Conservation (phyloP, 1,140 invertebrate genomes). For the Drosophila setifemur region DNA sequence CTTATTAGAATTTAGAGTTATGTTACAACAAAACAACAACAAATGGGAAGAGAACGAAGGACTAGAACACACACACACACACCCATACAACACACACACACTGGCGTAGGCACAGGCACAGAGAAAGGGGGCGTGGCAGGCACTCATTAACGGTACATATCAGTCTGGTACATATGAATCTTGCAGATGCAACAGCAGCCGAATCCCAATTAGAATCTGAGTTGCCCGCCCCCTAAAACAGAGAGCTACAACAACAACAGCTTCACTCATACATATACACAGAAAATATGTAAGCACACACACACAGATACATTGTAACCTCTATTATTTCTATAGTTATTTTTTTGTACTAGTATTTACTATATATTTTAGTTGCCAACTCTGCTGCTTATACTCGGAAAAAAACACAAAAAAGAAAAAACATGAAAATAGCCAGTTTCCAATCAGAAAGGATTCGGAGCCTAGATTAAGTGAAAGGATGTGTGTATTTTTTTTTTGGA, state of each 20-base stretch:
- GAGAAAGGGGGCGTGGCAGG: not conserved
- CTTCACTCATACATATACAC: too few species aligned
- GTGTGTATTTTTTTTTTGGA: constrained; percentile 32
- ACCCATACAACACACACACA: not conserved
- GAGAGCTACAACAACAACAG: not conserved
- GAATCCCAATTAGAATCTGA: constrained; percentile 27
- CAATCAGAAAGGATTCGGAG: constrained; percentile 3
- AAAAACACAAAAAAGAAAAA: too few species aligned
- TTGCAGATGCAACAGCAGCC: constrained; percentile 7
- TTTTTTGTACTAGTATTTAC: too few species aligned
- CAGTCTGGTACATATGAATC: constrained; percentile 20
- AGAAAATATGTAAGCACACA: too few species aligned
- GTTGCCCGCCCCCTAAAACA: not conserved
- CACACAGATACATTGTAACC: too few species aligned
- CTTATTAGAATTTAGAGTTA: constrained; percentile 56
- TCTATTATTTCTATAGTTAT: too few species aligned
- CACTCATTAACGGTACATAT: constrained; percentile 8
- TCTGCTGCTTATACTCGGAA: too few species aligned
- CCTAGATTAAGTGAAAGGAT: constrained; percentile 35
- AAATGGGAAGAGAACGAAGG: constrained; percentile 80
- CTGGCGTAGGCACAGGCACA: not conserved
- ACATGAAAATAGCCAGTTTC: not conserved
- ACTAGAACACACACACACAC: constrained; percentile 61
- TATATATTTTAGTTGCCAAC: too few species aligned
- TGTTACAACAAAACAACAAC: constrained; percentile 40